Evolutionary conservation across 2,888 invertebrate genomes (phyloP).

Genomic region (Phyllotreta cruciferae): DNA sequence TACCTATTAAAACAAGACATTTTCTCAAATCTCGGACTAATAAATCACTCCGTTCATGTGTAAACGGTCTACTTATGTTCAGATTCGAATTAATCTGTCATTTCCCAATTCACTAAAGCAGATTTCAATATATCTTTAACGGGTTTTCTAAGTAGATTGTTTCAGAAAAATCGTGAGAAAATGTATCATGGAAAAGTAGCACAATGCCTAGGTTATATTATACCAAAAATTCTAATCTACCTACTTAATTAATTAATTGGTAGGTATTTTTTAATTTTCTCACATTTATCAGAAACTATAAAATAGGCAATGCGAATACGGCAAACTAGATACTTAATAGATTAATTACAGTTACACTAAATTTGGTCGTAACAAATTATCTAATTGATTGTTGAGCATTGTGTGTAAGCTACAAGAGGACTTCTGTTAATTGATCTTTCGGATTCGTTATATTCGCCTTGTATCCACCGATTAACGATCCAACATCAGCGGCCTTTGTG

Average conservation of each 20-base stretch:
- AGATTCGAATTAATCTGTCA: constrained; percentile 11
- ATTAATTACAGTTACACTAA: background rate
- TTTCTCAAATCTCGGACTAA: background rate
- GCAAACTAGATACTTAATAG: too few species aligned
- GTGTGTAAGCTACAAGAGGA: constrained; percentile 3
- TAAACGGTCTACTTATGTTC: constrained; percentile 4
- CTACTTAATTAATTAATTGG: too few species aligned
- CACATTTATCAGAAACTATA: too few species aligned
- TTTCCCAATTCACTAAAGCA: constrained; percentile 11
- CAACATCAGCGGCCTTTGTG: constrained; percentile 8
- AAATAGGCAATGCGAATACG: too few species aligned
- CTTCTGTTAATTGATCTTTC: constrained; percentile 5
- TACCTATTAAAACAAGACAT: constrained; percentile 3
- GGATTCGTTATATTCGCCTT: background rate
- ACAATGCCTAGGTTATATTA: too few species aligned
- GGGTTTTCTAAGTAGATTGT: background rate
- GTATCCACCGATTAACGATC: constrained; percentile 4
- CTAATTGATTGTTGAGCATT: background rate
- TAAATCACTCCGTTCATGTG: background rate
- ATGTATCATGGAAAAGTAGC: background rate
- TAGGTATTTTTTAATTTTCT: too few species aligned
- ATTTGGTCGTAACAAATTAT: constrained; percentile 17
- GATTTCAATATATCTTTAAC: constrained; percentile 5
- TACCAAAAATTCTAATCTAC: too few species aligned
- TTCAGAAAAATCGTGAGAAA: constrained; percentile 15